Evolutionary conservation across 1,140 invertebrate species (phyloP).

Genomic region (Trachymyrmex cornetzi): DNA sequence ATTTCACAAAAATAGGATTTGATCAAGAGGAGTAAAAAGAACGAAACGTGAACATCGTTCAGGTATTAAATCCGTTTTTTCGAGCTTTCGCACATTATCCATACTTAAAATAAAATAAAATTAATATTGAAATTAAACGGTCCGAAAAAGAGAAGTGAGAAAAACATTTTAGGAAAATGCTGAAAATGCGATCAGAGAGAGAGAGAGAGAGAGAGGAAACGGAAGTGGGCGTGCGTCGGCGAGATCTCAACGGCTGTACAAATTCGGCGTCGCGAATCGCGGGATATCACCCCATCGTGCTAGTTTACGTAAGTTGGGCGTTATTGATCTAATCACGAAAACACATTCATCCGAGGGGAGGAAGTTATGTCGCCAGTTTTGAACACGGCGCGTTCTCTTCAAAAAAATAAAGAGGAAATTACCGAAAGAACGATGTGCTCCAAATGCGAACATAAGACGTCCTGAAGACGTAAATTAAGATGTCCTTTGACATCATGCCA

Average conservation of each 20-base stretch:
- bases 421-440: neutral
- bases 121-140: neutral
- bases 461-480: too few species aligned
- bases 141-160: neutral
- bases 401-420: neutral
- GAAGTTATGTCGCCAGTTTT: slow-evolving; percentile 26
- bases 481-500: too few species aligned
- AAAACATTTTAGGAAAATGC: neutral
- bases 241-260: neutral
- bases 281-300: neutral
- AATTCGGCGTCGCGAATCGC: neutral
- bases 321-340: slow-evolving; percentile 75
- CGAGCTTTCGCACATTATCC: neutral
- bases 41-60: neutral
- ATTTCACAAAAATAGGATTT: neutral
- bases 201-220: neutral
- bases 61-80: neutral
- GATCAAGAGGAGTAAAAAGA: neutral
- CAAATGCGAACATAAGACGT: too few species aligned
- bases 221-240: neutral
- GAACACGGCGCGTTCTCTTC: neutral
- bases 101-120: neutral
- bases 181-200: neutral
- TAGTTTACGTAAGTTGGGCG: slow-evolving; percentile 74
- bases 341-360: slow-evolving; percentile 14